phyloP scores from a whole-genome alignment of 2,888 invertebrate species.

The Drosophila koepferae region DNA sequence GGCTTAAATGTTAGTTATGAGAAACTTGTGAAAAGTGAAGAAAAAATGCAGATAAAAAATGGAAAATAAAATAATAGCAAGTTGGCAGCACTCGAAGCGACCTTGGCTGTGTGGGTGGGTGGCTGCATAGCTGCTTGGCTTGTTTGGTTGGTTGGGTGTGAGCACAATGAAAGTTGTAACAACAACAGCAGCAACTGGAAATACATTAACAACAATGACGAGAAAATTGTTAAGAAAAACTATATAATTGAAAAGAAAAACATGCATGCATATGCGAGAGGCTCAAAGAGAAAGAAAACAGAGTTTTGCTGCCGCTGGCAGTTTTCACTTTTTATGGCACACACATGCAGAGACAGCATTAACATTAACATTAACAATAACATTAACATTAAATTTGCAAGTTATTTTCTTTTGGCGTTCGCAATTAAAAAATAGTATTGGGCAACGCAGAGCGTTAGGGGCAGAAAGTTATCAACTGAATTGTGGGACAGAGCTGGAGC shows the following conservation, averaged over 20 bases:
- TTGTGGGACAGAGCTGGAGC: conserved; percentile 17
- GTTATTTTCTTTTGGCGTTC: conserved; percentile 16
- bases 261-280: conserved; percentile 8
- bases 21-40: conserved; percentile 61
- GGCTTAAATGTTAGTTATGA: conserved; percentile 59
- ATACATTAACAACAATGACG: conserved; percentile 73
- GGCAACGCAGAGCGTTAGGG: conserved; percentile 15
- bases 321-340: conserved; percentile 53
- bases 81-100: conserved; percentile 39
- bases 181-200: conserved; percentile 44
- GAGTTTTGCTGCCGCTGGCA: conserved; percentile 7
- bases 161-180: conserved; percentile 69
- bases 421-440: conserved; percentile 29
- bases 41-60: conserved; percentile 9
- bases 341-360: conserved; percentile 11
- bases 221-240: conserved; percentile 73
- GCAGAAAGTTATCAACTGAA: conserved; percentile 48
- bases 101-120: conserved; percentile 39
- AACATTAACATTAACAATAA: conserved; percentile 38
- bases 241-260: conserved; percentile 75
- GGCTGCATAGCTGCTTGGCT: background rate
- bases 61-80: conserved; percentile 21
- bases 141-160: conserved; percentile 13
- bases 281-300: conserved; percentile 10
- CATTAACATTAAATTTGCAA: conserved; percentile 58